Evolutionary conservation across 2,888 invertebrate species (phyloP), one percentile per base, ranked within the genome.

Genomic region (Microctonus aethiopoides): DNA sequence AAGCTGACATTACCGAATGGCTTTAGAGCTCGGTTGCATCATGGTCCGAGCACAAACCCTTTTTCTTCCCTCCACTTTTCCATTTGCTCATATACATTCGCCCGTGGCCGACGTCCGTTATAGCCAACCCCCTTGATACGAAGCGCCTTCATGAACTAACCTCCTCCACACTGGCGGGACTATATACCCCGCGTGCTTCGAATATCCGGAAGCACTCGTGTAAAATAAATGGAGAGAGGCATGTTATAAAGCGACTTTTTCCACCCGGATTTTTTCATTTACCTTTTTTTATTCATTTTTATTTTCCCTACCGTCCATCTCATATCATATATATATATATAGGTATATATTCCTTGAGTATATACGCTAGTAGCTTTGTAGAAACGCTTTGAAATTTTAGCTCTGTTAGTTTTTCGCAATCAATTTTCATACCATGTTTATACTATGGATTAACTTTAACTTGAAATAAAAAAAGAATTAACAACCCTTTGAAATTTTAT

Each of bases 141-240:
- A 41, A 65, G 64, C 36, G 71, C 73, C 79, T n/a, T 80, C 79
- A 79, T 80, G 78, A 79, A 78, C 80, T 80, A 80, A 80, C 81
- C 80, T 80, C 77, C 80, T 81, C 46, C 46, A 46, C 46, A 20
- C 16, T 20, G 46, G 16, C 46, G 46, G 46, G 80, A 79, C 80
- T 80, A 78, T 76, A 66, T 76, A n/a, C 78, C 74, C 71, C 66
- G 70, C 82, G 82, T 81, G 83, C 81, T 75, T 77, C 75, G 81
- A 84, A 83, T 84, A 83, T 81, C 81, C 82, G 80, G 82, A 81
- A 83, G 82, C 82, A 81, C 80, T 82, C 79, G 73, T 78, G 77
- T 78, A 81, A 81, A 83, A 84, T 83, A 81, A 84, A 83, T 79
- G 73, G 69, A 72, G 63, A 69, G 68, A 54, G 60, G 36, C 60